These are phyloP conservation scores for Liparis tanakae DNA, from an alignment of 2,797 vertebrate species.

Conservation along the genomic window DNA sequence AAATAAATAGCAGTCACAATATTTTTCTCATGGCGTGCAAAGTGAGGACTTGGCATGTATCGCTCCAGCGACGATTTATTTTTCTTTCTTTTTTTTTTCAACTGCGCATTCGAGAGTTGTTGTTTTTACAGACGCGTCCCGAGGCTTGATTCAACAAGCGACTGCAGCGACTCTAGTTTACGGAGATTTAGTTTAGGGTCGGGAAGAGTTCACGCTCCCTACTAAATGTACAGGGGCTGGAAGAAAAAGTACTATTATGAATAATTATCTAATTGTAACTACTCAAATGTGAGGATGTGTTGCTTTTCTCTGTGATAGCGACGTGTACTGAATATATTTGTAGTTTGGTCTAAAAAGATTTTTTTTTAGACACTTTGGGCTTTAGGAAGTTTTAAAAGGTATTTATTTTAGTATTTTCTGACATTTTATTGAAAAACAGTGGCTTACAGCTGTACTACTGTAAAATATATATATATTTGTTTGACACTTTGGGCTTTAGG, in stretches of 20 bases:
- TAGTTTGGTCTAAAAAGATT: too few species aligned
- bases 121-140: too few species aligned
- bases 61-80: too few species aligned
- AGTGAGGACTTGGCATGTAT: conserved; percentile 37
- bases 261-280: not conserved
- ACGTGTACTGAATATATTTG: not conserved
- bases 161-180: too few species aligned
- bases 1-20: conserved; percentile 33
- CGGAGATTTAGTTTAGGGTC: not conserved
- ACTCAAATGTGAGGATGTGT: not conserved
- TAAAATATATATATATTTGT: too few species aligned
- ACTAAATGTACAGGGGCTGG: conserved; percentile 43
- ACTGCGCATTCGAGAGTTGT: too few species aligned
- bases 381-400: not conserved
- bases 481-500: too few species aligned
- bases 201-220: conserved; percentile 17
- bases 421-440: not conserved
- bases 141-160: too few species aligned
- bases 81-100: too few species aligned
- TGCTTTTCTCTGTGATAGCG: not conserved
- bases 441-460: too few species aligned
- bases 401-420: not conserved
- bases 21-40: conserved; percentile 26
- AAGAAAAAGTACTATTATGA: not conserved
- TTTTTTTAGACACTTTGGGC: not conserved